Base-by-base conservation (phyloP, 2,888 invertebrate species). In the Brachylomia viminalis region DNA sequence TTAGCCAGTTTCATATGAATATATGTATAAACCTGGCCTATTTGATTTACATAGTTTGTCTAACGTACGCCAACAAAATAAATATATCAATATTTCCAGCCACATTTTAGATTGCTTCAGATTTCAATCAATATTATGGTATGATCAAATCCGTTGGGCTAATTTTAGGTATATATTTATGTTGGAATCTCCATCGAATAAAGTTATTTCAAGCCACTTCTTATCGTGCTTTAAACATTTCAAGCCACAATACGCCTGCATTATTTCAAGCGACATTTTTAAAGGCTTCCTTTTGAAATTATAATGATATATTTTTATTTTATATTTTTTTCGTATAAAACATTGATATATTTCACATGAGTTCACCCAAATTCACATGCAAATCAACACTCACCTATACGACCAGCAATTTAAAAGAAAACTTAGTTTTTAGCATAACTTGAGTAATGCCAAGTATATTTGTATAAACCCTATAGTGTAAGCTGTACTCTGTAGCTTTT, bases 291-390 rank as follows among this genome's bases (percentile, higher is more conserved):
- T 61, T 38, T 38, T 38, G 5, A 38, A 38, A 38, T 2, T 38
- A 38, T 38, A 38, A 38, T 2, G 5, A 38, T 38, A 38, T 38
- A 38, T 38, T 38, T 38, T 38, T 4, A 38, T 38, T 38, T 45
- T 23, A 20, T 30, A 30, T 20, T 33, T 67, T 33, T 68, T 42
- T n/a, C 38, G 17, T 23, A 20, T 13, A 15, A 17, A 45, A 23
- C 13, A 27, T 65, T 61, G 7, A 15, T 47, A 66, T 30, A 66
- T n/a, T 70, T 52, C 15, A 33, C 20, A 54, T n/a, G 86, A 87
- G 87, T 87, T 75, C 87, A 87, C 87, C 87, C 87, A 87, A 82
- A 75, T 64, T 68, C 76, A 65, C 15, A 13, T 58, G 77, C 84
- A 79, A 87, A 80, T 75, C n/a, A 82, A 82, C 83, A 73, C 77